Base-by-base conservation (phyloP, 2,888 invertebrate species). In the Trachelus iudaicus region DNA sequence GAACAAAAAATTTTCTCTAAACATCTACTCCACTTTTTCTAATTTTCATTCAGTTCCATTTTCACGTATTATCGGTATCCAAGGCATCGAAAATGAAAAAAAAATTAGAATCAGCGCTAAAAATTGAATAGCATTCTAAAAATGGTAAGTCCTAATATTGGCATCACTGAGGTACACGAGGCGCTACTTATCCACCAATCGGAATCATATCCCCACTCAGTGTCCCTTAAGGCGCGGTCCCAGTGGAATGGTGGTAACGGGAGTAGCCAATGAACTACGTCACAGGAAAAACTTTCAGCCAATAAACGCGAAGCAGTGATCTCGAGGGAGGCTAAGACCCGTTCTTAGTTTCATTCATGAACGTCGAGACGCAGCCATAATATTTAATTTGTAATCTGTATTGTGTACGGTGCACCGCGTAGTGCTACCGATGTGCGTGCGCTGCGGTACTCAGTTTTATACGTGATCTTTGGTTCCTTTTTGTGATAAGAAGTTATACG, bases 341-440 rank as follows among this genome's bases (percentile, higher is more conserved):
- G 89, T 87, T 87, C 82, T 89, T 86, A 89, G 90, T 90, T 90
- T 90, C 90, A 90, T 90, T 90, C 90, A 90, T 90, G 90, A 90
- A 89, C 87, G 85, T 83, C 85, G 86, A 79, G 80, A 83, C 82
- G 86, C 86, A 83, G 88, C 87, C 87, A 86, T 87, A 89, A 89
- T 87, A 89, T 86, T 87, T 85, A 86, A 89, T 87, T 87, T 87
- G 89, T 88, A 87, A 88, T 87, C 87, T 87, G 87, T 89, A 87
- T 88, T 89, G 88, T 89, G 87, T 88, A 87, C 88, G 88, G 83
- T 87, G 85, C 82, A 82, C 84, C 87, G 88, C 86, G 89, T 88
- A 89, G 89, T 88, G 87, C 85, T 87, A 86, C 87, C 89, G 88
- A 89, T 88, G 89, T 89, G 88, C 87, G 87, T 87, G 87, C 75